Base-by-base conservation (phyloP, 2,888 invertebrate species). In the Euzetes globulus region DNA sequence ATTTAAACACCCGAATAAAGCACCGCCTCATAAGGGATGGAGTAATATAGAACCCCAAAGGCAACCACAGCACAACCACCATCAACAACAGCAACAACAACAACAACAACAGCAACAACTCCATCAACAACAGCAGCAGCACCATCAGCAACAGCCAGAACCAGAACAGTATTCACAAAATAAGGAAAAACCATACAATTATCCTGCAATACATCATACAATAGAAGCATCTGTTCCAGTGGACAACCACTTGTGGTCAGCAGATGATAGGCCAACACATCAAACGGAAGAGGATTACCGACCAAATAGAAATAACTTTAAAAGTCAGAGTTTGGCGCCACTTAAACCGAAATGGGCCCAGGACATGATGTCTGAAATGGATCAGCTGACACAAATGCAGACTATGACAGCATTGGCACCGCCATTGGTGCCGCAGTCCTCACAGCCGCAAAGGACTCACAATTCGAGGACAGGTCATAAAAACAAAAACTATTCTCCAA, bases 291-390 rank as follows among this genome's bases (percentile, higher is more conserved):
- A 13, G 3, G 45, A 37, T 3, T 45, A 68, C 22, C 41, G 33
- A 7, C 45, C 68, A 9, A 22, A 55, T 19, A 52, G 19, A 19
- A 19, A 52, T 19, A 17, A 13, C 13, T 17, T 19, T 19, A 52
- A 52, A 6, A 52, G n/a, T 19, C 29, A 15, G 68, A 37, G 9
- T 3, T 3, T 41, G 3, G 13, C 25, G 5, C 33, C 45, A 45
- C 19, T 13, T 0, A 68, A 68, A 45, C 68, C 68, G 5, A 68
- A 68, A 68, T 68, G 68, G 68, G 68, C 68, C 45, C 68, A 68
- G 22, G 68, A 68, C 5, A 2, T 63, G 37, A 19, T 11, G 9
- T 27, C 27, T 33, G 13, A 11, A 9, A 45, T 68, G 68, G 68
- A 41, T n/a, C 41, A 37, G 9, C 5, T 45, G 22, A 41, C 68